Evolutionary conservation across 2,888 invertebrate species (phyloP).

Genomic region (Flexamia atlantica): DNA sequence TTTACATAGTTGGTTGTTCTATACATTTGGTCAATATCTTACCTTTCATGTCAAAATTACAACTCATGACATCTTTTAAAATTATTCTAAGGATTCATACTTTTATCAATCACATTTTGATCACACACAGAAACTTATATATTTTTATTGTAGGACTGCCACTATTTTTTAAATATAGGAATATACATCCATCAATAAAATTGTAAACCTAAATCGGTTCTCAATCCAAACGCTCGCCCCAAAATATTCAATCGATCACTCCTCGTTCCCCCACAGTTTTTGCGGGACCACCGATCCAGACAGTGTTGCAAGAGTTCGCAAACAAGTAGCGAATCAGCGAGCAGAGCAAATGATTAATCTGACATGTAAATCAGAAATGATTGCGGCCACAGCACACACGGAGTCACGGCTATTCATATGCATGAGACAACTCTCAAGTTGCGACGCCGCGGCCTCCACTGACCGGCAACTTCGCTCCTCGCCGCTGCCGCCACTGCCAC

Average conservation of each 20-base stretch:
- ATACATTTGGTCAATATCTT: too few species aligned
- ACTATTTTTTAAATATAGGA: too few species aligned
- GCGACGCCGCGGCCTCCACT: neutral
- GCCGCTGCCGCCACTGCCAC: neutral
- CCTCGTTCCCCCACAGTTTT: neutral
- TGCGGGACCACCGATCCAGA: neutral
- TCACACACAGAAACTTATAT: too few species aligned
- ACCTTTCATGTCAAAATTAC: too few species aligned
- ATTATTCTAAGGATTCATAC: too few species aligned
- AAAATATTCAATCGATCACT: neutral
- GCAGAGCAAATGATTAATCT: constrained; percentile 50
- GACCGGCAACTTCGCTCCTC: constrained; percentile 3
- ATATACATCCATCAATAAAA: too few species aligned
- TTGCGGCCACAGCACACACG: constrained; percentile 17
- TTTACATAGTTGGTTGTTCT: too few species aligned
- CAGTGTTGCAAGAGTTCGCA: constrained; percentile 13
- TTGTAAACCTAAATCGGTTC: too few species aligned
- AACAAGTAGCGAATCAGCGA: constrained; percentile 29
- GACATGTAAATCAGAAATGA: constrained; percentile 58
- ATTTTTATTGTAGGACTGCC: too few species aligned
- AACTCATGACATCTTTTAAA: too few species aligned
- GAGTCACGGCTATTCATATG: constrained; percentile 42
- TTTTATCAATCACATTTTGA: too few species aligned
- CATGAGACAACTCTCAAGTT: constrained; percentile 35
- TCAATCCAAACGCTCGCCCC: too few species aligned